Evolutionary conservation across 2,888 invertebrate species (phyloP).

Genomic region (Phymatocera aterrima): DNA sequence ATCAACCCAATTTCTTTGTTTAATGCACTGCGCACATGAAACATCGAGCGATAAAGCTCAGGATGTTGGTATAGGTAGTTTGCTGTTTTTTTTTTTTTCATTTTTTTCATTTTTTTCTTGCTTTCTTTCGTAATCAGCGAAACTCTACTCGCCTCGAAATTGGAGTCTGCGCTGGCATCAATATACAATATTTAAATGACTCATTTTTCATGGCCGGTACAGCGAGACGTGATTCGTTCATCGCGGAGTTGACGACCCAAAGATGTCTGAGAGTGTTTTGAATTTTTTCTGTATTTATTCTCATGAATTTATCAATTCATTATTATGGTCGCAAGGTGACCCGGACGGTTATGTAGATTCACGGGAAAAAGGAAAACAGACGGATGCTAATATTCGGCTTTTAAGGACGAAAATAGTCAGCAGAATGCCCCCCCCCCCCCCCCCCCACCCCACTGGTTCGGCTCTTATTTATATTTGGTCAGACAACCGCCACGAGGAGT

Average conservation of each 20-base stretch:
- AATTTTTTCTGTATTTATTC: not conserved
- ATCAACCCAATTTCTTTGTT: no score
- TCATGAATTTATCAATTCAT: not conserved
- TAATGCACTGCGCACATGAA: no score
- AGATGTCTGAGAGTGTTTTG: not conserved
- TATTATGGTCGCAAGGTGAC: constrained; percentile 1
- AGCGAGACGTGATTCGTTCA: not conserved
- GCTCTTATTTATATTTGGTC: not conserved
- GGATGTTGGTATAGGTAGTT: no score
- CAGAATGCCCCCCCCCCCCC: not conserved
- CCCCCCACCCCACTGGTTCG: no score
- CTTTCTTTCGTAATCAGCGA: no score
- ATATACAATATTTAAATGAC: not conserved
- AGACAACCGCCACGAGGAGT: not conserved
- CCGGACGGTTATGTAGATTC: not conserved
- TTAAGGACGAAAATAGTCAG: not conserved
- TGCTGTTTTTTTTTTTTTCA: no score
- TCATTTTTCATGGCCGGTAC: not conserved
- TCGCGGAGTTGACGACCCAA: not conserved
- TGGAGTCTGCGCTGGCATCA: not conserved
- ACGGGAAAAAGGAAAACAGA: not conserved
- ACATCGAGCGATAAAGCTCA: no score
- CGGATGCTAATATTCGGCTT: not conserved
- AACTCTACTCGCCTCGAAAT: not conserved
- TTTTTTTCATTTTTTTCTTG: no score